Evolutionary conservation across 2,797 vertebrate species (phyloP).

Genomic region (Trachurus trachurus): DNA sequence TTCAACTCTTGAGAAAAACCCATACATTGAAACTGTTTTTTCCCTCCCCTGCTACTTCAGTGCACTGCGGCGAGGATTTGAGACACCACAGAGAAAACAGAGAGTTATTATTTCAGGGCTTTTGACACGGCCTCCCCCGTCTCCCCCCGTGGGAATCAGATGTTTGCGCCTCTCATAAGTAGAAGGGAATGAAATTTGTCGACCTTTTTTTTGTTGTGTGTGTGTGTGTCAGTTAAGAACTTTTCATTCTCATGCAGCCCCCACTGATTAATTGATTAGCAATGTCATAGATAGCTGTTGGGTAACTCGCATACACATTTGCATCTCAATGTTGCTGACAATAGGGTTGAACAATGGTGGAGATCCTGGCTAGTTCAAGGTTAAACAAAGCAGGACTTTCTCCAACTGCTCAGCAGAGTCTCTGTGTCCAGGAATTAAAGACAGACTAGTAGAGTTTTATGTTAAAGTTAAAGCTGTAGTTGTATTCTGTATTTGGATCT

Average conservation of each 20-base stretch:
- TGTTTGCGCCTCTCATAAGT: conserved; percentile 30
- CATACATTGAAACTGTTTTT: background rate
- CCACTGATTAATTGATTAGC: conserved; percentile 74
- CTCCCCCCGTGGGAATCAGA: conserved; percentile 71
- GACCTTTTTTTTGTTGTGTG: conserved; percentile 50
- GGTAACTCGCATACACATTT: conserved; percentile 58
- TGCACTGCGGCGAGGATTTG: background rate
- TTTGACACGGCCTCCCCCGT: background rate
- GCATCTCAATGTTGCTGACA: conserved; percentile 70
- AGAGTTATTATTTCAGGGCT: conserved; percentile 6
- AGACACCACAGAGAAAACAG: background rate
- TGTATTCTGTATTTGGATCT: too few relatives aligned
- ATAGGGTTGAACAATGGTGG: conserved; percentile 45
- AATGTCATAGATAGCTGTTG: conserved; percentile 47
- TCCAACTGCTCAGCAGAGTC: background rate
- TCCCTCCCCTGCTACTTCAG: background rate
- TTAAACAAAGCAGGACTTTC: conserved; percentile 50
- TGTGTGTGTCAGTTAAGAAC: conserved; percentile 60
- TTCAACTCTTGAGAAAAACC: background rate
- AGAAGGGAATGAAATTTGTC: conserved; percentile 56
- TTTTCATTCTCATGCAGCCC: conserved; percentile 61
- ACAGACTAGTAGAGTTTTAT: background rate
- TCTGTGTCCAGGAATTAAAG: conserved; percentile 4
- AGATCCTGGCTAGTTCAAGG: conserved; percentile 57
- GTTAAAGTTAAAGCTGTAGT: background rate